phyloP scores from a whole-genome alignment of 2,113 vertebrate genomes.

The Garra rufa region DNA sequence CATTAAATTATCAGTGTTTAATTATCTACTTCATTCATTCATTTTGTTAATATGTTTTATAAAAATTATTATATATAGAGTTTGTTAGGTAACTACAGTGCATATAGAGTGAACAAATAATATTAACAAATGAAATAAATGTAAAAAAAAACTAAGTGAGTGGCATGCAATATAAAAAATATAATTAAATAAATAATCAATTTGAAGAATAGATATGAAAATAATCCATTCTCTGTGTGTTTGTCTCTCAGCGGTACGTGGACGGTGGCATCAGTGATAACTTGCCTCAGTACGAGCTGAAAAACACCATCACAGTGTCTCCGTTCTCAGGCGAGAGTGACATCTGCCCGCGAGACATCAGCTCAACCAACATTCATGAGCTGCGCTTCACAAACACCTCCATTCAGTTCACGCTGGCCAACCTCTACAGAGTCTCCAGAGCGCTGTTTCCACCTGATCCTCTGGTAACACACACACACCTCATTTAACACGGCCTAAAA shows the following conservation, averaged over 20 bases:
- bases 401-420: slow-evolving; percentile 96
- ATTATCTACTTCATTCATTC: too few relatives aligned
- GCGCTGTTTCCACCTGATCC: slow-evolving; percentile 95
- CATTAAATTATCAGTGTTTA: too few relatives aligned
- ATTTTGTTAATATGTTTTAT: too few relatives aligned
- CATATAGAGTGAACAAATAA: too few relatives aligned
- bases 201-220: not conserved
- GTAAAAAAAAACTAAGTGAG: too few relatives aligned
- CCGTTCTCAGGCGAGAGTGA: slow-evolving; percentile 97
- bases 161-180: not conserved
- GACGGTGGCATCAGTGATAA: slow-evolving; percentile 98
- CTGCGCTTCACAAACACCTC: slow-evolving; percentile 97
- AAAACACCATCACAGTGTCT: slow-evolving; percentile 96
- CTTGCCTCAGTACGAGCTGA: slow-evolving; percentile 91
- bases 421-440: slow-evolving; percentile 93
- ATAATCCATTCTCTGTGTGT: not conserved
- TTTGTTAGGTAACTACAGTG: not conserved
- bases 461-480: slow-evolving; percentile 66
- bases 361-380: slow-evolving; percentile 93
- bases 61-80: not conserved
- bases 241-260: slow-evolving; percentile 84
- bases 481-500: not conserved
- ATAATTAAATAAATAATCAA: not conserved
- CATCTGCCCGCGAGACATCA: slow-evolving; percentile 93
- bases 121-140: too few relatives aligned